Evolutionary conservation across 1,140 invertebrate genomes (phyloP).

Genomic region (Leptoteleia sp.): DNA sequence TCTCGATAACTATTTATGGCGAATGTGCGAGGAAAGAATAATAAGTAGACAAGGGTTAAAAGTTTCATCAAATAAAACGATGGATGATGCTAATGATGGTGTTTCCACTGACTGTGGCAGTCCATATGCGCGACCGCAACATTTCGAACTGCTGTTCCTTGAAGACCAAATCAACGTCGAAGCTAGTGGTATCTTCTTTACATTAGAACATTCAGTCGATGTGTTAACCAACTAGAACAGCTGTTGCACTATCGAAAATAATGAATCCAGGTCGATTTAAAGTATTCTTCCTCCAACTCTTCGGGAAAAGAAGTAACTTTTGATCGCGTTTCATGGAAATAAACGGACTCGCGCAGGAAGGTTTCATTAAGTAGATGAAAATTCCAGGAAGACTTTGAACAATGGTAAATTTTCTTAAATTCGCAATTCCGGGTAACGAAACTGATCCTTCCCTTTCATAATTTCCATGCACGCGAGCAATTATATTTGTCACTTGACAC

Average conservation of each 20-base stretch:
- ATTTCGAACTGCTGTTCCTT: constrained; percentile 48
- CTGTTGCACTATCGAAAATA: constrained; percentile 3
- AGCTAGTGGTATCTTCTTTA: constrained; percentile 43
- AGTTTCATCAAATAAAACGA: no score
- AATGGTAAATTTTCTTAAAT: constrained; percentile 41
- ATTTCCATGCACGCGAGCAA: constrained; percentile 56
- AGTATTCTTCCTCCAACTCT: no score
- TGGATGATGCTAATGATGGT: constrained; percentile 34
- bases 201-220: constrained; percentile 13
- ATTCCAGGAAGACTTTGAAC: constrained; percentile 18
- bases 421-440: constrained; percentile 32
- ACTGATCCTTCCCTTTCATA: constrained; percentile 32
- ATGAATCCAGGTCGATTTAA: no score
- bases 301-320: no score
- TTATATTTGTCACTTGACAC: constrained; percentile 63
- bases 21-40: no score
- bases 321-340: no score
- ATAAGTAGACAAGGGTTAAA: no score
- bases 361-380: constrained; percentile 13
- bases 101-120: constrained; percentile 23
- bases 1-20: no score
- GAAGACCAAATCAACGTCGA: constrained; percentile 52
- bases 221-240: constrained; percentile 26
- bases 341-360: no score
- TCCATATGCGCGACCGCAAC: constrained; percentile 72